Conservation (phyloP, 2,888 invertebrate genomes). For the Apamea epomidion region DNA sequence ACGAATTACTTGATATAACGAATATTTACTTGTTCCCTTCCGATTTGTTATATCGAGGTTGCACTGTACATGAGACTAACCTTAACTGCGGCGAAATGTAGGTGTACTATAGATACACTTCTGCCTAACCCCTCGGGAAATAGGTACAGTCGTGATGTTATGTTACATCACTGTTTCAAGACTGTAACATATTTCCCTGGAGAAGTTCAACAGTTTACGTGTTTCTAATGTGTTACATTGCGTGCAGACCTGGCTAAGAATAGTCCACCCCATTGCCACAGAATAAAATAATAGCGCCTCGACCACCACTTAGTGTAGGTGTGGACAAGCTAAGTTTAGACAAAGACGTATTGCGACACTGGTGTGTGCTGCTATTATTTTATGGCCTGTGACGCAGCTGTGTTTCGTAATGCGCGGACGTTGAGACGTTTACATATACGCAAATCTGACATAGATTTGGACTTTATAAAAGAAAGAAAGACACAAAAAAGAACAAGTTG, state of each 20-base stretch:
- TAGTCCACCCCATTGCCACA: conserved; percentile 6
- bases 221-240: conserved; percentile 7
- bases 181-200: conserved; percentile 19
- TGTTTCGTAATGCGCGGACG: neutral
- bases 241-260: conserved; percentile 2
- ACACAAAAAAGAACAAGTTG: no score
- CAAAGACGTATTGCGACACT: neutral
- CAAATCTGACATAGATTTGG: neutral
- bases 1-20: no score
- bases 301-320: no score
- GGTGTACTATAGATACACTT: neutral
- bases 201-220: conserved; percentile 13
- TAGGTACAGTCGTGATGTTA: neutral
- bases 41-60: no score
- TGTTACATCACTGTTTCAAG: neutral
- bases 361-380: neutral
- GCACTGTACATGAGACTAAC: neutral
- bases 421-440: neutral
- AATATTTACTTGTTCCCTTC: no score
- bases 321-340: conserved; percentile 10
- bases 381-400: neutral
- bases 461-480: neutral
- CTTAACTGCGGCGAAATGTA: neutral
- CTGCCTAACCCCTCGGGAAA: neutral
- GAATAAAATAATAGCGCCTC: neutral